Evolutionary conservation across 1,140 invertebrate species (phyloP).

Genomic region (Druon quercuslanigerum): DNA sequence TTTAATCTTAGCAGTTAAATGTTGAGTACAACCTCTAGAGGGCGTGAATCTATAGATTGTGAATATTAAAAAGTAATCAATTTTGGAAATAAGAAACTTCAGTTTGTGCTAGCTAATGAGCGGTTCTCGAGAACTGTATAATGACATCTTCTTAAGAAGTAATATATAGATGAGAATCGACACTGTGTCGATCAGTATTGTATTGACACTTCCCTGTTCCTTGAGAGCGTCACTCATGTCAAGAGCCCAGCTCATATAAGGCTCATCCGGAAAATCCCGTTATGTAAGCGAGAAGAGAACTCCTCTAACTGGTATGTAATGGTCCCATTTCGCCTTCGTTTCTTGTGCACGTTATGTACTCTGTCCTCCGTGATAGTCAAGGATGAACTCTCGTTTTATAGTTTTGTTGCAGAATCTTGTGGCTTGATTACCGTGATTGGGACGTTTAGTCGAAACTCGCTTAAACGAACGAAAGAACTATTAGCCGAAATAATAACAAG

Average conservation of each 20-base stretch:
- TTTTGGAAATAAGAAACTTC: background rate
- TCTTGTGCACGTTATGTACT: background rate
- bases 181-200: background rate
- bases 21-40: background rate
- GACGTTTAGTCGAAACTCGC: too few species aligned
- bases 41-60: background rate
- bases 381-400: background rate
- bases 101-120: background rate
- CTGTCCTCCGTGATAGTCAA: background rate
- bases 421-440: too few species aligned
- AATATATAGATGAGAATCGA: background rate
- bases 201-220: background rate
- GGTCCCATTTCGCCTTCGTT: background rate
- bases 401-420: background rate
- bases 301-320: conserved; percentile 25
- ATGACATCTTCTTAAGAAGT: background rate
- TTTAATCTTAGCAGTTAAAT: background rate
- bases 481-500: too few species aligned
- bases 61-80: conserved; percentile 5
- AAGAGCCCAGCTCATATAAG: background rate
- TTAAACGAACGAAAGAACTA: too few species aligned
- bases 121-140: background rate
- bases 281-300: conserved; percentile 21
- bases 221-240: background rate
- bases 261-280: conserved; percentile 22